Conservation (phyloP, 1,140 invertebrate genomes). For the Geopemphigus sp. region DNA sequence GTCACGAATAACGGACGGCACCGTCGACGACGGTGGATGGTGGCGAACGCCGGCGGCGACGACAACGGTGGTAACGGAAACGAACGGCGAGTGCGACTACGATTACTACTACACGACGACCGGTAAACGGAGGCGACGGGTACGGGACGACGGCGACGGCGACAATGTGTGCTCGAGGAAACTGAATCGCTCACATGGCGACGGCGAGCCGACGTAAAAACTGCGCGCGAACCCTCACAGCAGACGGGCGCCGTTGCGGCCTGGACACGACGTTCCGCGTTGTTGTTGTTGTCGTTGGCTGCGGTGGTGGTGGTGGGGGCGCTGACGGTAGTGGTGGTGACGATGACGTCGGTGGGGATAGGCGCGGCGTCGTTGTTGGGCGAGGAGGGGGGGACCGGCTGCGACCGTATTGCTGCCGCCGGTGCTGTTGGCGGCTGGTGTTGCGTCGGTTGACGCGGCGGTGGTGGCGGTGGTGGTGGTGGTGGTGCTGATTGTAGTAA, state of each 20-base stretch:
- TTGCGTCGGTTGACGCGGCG: background rate
- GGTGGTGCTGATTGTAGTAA: background rate
- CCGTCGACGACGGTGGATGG: background rate
- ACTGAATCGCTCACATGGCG: conserved; percentile 46
- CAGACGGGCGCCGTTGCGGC: conserved; percentile 41
- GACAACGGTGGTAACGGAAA: too few species aligned
- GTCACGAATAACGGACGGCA: background rate
- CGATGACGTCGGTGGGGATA: background rate
- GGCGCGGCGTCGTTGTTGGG: background rate
- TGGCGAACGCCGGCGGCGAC: too few species aligned
- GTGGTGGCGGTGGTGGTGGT: background rate
- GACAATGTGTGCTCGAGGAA: conserved; percentile 17
- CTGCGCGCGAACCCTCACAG: conserved; percentile 41
- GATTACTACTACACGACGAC: too few species aligned
- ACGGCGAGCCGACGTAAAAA: conserved; percentile 38
- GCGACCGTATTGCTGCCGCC: background rate
- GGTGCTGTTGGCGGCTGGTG: background rate
- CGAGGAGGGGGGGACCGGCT: too few species aligned
- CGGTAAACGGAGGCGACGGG: too few species aligned
- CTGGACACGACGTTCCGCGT: conserved; percentile 31
- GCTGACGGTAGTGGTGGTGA: background rate
- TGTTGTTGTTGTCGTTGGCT: conserved; percentile 2
- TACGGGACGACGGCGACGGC: conserved; percentile 24
- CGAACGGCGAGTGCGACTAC: background rate
- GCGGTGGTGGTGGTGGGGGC: background rate